phyloP scores from a whole-genome alignment of 2,797 vertebrate species.

The Todus mexicanus region DNA sequence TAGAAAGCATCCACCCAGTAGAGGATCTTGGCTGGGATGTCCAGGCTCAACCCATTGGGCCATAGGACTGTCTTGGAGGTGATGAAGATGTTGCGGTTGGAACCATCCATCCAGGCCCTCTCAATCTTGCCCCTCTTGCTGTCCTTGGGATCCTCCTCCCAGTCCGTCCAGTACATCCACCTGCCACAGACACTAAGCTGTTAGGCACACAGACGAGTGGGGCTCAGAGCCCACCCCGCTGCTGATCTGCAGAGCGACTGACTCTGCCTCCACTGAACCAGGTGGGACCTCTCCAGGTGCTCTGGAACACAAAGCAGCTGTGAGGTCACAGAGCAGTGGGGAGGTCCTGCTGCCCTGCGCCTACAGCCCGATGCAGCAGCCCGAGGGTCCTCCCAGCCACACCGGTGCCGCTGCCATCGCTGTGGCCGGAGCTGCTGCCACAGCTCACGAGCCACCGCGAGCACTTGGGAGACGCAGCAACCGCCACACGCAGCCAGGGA shows the following conservation, averaged over 20 bases:
- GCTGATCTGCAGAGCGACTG: background rate
- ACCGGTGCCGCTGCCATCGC: fast-evolving
- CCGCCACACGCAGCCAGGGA: fast-evolving
- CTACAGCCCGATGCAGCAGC: background rate
- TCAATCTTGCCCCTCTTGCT: conserved; percentile 96
- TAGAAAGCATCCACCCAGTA: conserved; percentile 99
- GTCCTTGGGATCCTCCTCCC: conserved; percentile 97
- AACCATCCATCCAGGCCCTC: conserved; percentile 97
- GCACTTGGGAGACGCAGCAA: fast-evolving
- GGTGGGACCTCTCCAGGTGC: background rate
- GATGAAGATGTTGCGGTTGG: conserved; percentile 89
- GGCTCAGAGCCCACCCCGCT: background rate
- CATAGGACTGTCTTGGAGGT: conserved; percentile 96
- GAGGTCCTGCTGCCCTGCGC: background rate
- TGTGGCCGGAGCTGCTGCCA: fast-evolving
- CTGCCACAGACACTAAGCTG: conserved; percentile 51
- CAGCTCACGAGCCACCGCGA: fast-evolving
- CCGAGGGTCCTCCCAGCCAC: fast-evolving
- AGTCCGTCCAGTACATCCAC: conserved; percentile 99
- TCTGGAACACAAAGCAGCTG: background rate
- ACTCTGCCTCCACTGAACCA: background rate
- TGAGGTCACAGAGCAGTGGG: too few species aligned
- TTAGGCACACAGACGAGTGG: fast-evolving
- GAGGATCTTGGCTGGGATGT: conserved; percentile 88
- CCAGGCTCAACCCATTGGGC: conserved; percentile 95